Base-by-base conservation (phyloP, 1,140 invertebrate genomes). In the Drosophila sechellia region DNA sequence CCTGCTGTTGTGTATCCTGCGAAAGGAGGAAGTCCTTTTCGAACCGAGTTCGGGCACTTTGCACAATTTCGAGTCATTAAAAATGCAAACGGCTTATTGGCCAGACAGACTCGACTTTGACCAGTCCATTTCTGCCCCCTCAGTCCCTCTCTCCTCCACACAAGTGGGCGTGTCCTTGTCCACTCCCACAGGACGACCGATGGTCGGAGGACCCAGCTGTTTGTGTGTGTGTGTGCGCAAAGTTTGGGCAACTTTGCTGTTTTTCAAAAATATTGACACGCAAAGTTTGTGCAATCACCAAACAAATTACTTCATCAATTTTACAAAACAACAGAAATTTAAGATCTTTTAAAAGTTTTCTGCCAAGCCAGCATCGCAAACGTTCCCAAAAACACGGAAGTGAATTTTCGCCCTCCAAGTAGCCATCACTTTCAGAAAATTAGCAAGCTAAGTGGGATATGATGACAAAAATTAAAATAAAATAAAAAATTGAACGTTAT, bases 301-400 rank as follows among this genome's bases (percentile, higher is more conserved):
- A 87, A 87, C 81, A 87, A 86, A 87, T 86, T 86, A 86, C 79
- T 87, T 86, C 83, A 86, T 86, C 81, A 86, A 87, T 86, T 86
- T 87, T 86, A 87, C 81, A 87, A 83, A 86, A 83, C 83, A 86
- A 87, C 83, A 87, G 75, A 79, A 87, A 86, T 78, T 86, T 78
- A 87, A 78, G 75, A 87, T 87, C 74, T 87, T 79, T 86, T 87
- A 81, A 87, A 85, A 86, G 81, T 77, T 87, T 87, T 87, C 46
- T 59, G 56, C 60, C 49, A 65, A 59, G 55, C 58, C 40, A 68
- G 59, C 58, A 42, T 45, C 22, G 52, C 53, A 46, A 61, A 39
- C 64, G 50, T 58, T 17, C 35, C 34, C 34, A 59, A 66, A 61
- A 68, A 60, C 64, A 59, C 79, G 69, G 69, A 70, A 81, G 70